These are phyloP conservation scores for Ophonus ardosiacus DNA, from an alignment of 2,888 invertebrate species.

Conservation along the genomic window DNA sequence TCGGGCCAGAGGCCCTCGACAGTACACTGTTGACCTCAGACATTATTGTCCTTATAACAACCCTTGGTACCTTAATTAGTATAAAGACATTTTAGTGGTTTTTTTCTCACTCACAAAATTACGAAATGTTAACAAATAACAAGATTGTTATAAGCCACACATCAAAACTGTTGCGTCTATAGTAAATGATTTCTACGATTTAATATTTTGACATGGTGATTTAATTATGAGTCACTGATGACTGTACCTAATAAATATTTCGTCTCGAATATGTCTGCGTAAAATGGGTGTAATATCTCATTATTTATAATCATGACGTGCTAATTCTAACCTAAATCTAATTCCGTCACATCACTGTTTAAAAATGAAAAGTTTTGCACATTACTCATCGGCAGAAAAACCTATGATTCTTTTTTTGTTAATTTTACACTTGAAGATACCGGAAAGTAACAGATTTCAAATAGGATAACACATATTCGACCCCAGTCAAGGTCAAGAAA, in stretches of 20 bases:
- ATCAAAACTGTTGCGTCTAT: background rate
- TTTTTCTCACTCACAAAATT: too few species aligned
- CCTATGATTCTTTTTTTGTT: background rate
- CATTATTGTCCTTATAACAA: too few species aligned
- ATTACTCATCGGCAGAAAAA: slow-evolving; percentile 9
- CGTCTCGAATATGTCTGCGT: slow-evolving; percentile 17
- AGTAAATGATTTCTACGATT: background rate
- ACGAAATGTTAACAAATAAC: too few species aligned
- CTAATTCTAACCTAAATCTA: slow-evolving; percentile 17
- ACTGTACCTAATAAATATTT: slow-evolving; percentile 27
- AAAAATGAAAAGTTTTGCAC: background rate
- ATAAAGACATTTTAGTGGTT: too few species aligned
- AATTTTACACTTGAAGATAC: background rate
- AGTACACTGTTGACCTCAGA: too few species aligned
- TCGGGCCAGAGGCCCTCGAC: too few species aligned
- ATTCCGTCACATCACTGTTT: background rate
- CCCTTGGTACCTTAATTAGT: too few species aligned
- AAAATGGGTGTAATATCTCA: slow-evolving; percentile 22
- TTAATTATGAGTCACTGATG: slow-evolving; percentile 22
- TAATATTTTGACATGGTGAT: background rate
- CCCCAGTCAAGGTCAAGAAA: background rate
- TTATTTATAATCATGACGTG: slow-evolving; percentile 16
- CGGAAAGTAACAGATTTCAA: background rate
- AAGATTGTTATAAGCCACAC: too few species aligned
- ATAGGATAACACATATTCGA: background rate